Evolutionary conservation across 35 echinoderm and acorn worm genomes (phyloP), one percentile per base, ranked within the genome.

Genomic region (Strongylocentrotus purpuratus): DNA sequence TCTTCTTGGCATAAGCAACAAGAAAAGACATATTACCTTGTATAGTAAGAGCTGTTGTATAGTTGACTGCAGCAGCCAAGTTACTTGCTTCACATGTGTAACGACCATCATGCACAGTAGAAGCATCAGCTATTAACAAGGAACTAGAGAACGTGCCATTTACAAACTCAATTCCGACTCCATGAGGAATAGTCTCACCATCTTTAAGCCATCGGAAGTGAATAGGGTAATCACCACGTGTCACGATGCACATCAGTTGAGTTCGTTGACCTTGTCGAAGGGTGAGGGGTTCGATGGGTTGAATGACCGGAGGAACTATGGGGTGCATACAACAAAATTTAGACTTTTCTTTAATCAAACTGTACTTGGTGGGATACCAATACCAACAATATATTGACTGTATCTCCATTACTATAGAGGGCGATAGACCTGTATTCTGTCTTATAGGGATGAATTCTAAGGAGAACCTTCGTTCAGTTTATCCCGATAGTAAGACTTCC

Each of bases 41-140:
- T 41, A 99, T 96, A 33, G 96, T 95, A 31, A 99, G 94, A 61
- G 97, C 96, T n/a, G 96, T 96, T 15, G 98, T 99, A 15, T 65
- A 97, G 32, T 95, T 99, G 33, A 95, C 97, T 11, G 97, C 95
- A 20, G 98, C 98, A 7, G 96, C 98, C 12, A 88, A 71, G 86
- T 99, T 99, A 47, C 88, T 94, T 2, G 97, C 98, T 31, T 96
- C 97, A 85, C 98, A 99, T 2, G 98, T 99, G 88, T 99, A 99
- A 61, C 94, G 97, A 4, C 98, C 98, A 55, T 98, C 97, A 65
- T 98, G 96, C 5, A 96, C 95, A 0, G 97, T 95, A n/a, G 96
- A 98, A n/a, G 94, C 97, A 89, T 98, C 97, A 22, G 70, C 58
- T 32, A 98, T 97, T 3, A 91, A 86, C 88, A 99, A 86, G 25